phyloP scores from a whole-genome alignment of 1,140 invertebrate genomes.

The Doryteuthis pealeii region DNA sequence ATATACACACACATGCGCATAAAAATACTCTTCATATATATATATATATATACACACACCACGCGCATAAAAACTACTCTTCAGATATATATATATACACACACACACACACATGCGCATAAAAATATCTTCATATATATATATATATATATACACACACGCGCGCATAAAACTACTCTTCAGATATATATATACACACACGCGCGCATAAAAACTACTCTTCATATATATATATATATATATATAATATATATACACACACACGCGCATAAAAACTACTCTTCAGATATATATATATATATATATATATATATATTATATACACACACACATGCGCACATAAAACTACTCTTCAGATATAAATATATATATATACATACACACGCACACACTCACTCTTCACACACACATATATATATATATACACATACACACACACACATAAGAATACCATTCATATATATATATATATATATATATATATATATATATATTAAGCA shows the following conservation, averaged over 20 bases:
- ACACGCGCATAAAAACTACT: background rate
- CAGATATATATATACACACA: too few relatives aligned
- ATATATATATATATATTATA: background rate
- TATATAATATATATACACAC: background rate
- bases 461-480: conserved; percentile 10
- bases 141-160: too few relatives aligned
- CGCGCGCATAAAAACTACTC: too few relatives aligned
- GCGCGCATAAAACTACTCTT: too few relatives aligned
- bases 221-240: background rate
- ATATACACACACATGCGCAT: too few relatives aligned
- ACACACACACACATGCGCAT: too few relatives aligned
- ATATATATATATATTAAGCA: background rate
- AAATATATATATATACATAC: background rate
- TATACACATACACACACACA: background rate
- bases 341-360: too few relatives aligned
- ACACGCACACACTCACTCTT: background rate
- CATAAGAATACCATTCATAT: background rate
- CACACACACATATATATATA: background rate
- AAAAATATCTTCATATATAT: too few relatives aligned
- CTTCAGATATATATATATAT: background rate
- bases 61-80: too few relatives aligned
- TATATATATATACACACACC: too few relatives aligned
- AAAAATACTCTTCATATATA: too few relatives aligned
- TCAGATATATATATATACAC: too few relatives aligned
- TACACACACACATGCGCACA: background rate